phyloP scores from a whole-genome alignment of 2,888 invertebrate genomes.

The Drosophila leonis region DNA sequence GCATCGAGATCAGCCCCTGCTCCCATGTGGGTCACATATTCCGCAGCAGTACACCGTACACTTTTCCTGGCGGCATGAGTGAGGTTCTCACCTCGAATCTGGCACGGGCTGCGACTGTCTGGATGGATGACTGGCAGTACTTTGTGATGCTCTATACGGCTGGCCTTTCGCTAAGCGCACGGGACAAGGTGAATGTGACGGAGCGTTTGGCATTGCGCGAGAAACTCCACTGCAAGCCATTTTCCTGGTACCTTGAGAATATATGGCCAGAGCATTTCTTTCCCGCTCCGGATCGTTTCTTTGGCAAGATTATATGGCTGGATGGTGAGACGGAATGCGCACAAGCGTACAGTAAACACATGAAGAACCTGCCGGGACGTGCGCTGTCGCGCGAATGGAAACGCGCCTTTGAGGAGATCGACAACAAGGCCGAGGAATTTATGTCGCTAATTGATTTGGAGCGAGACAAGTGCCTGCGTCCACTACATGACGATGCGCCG shows the following conservation, averaged over 20 bases:
- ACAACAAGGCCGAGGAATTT: slow-evolving; percentile 70
- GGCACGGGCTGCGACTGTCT: slow-evolving; percentile 96
- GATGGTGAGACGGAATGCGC: slow-evolving; percentile 80
- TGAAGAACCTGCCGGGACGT: slow-evolving; percentile 80
- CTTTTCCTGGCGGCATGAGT: slow-evolving; percentile 96
- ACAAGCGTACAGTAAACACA: slow-evolving; percentile 75
- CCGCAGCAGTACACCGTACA: slow-evolving; percentile 96
- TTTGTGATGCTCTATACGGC: slow-evolving; percentile 95
- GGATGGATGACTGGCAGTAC: slow-evolving; percentile 99
- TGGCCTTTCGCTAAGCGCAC: slow-evolving; percentile 85
- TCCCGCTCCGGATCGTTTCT: slow-evolving; percentile 93
- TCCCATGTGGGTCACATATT: slow-evolving; percentile 98
- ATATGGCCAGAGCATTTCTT: slow-evolving; percentile 99
- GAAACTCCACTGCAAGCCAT: slow-evolving; percentile 92
- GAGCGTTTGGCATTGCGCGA: slow-evolving; percentile 90
- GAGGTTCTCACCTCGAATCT: slow-evolving; percentile 93
- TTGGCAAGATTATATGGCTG: slow-evolving; percentile 91
- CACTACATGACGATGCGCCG: slow-evolving; percentile 68
- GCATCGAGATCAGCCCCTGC: slow-evolving; percentile 95
- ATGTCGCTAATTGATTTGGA: slow-evolving; percentile 77
- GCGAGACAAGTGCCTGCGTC: slow-evolving; percentile 82
- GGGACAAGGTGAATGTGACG: slow-evolving; percentile 85
- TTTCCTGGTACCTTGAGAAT: slow-evolving; percentile 96
- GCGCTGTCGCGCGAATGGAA: slow-evolving; percentile 77
- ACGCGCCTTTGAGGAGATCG: slow-evolving; percentile 77